Percentiles rank a stretch among this genome's conserved stretches.
These are phyloP conservation scores for Drosophila obscura DNA, from an alignment of 1,140 invertebrate species.

Conservation along the genomic window DNA sequence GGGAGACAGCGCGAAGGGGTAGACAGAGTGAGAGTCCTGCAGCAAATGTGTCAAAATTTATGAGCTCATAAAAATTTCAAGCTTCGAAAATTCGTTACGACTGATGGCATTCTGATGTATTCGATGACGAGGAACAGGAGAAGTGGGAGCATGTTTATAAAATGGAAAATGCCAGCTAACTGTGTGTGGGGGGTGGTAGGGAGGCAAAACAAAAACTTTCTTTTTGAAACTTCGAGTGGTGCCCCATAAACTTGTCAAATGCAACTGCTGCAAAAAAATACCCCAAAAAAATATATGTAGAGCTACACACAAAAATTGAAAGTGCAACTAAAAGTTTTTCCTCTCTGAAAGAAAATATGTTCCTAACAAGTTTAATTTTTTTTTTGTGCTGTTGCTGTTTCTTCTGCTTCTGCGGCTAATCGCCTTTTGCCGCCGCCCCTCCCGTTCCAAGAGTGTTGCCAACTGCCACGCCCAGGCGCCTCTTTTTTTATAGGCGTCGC, in stretches of 20 bases:
- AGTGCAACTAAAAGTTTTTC: slow-evolving; percentile 42
- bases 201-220: slow-evolving; percentile 54
- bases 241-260: slow-evolving; percentile 64
- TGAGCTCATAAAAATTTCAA: slow-evolving; percentile 73
- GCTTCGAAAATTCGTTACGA: slow-evolving; percentile 50
- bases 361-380: slow-evolving; percentile 33
- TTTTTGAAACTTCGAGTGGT: slow-evolving; percentile 51
- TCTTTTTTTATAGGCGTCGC: slow-evolving; percentile 34
- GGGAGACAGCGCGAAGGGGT: neutral
- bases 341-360: slow-evolving; percentile 33
- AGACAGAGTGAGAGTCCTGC: slow-evolving; percentile 1
- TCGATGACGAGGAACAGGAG: slow-evolving; percentile 6
- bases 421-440: slow-evolving; percentile 22
- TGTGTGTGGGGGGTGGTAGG: slow-evolving; percentile 26
- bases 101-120: slow-evolving; percentile 30
- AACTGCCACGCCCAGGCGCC: slow-evolving; percentile 7
- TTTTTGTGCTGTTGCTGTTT: no score
- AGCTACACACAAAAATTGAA: slow-evolving; percentile 20
- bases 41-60: slow-evolving; percentile 53
- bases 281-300: slow-evolving; percentile 13
- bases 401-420: slow-evolving; percentile 22
- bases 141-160: slow-evolving; percentile 18
- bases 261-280: slow-evolving; percentile 43
- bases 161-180: slow-evolving; percentile 32
- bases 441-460: slow-evolving; percentile 3